Base-by-base conservation (phyloP, 2,888 invertebrate genomes). In the Escarpia spicata region DNA sequence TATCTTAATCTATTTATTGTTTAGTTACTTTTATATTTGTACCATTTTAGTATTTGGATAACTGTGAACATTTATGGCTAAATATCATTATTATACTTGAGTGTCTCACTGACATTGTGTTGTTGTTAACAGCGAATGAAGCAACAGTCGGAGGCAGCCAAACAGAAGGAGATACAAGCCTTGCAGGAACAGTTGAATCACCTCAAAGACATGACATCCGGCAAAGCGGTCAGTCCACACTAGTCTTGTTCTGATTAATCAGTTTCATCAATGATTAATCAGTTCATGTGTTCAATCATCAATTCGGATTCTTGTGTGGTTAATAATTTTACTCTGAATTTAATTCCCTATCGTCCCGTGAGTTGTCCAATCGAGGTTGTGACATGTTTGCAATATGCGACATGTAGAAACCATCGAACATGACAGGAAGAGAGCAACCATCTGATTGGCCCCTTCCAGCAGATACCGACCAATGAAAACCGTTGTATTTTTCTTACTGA, bases 161-260 rank as follows among this genome's bases (percentile, higher is more conserved):
- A 96, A 92, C 95, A 96, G 93, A 95, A 95, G 75, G 96, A 96
- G 94, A 96, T 96, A 75, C 96, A 96, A 52, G 95, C 95, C 6
- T 93, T 96, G 75, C 96, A 96, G 94, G 94, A 94, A 91, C 96
- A 96, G 93, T 93, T 96, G 26, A 95, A 95, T 92, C 95, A 95
- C 52, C 94, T 96, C 6, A 95, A 95, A 92, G 96, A 95, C 92
- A 95, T 96, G 95, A 95, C 95, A 8, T 94, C 95, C 1, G 95
- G 95, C 31, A 96, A 96, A 94, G 92, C 92, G 91, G 95, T 93
- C 92, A 93, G 93, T 92, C 43, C 44, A 37, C 44, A 52, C 19
- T 45, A 43, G 45, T 91, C 31, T 31, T 19, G 3, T 43, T 52
- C 52, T 52, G 12, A 52, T 12, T 52, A 52, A 52, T 52, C 52